phyloP scores from a whole-genome alignment of 2,888 invertebrate species.

The Agapetus fuscipes region DNA sequence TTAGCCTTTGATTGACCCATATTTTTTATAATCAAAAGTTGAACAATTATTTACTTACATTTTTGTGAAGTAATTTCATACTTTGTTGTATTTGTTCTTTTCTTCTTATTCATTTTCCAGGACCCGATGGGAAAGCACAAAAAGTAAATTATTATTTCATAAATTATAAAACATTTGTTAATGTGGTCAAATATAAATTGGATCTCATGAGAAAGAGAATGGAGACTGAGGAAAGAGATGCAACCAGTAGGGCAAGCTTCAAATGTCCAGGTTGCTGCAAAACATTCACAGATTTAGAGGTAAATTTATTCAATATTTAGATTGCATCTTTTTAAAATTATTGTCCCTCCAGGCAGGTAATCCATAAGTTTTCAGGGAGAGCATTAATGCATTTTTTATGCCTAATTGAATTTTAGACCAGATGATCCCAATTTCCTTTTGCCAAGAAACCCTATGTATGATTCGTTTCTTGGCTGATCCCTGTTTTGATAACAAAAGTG shows the following conservation, averaged over 20 bases:
- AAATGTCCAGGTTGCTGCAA: constrained; percentile 86
- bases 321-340: too few species aligned
- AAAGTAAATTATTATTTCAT: constrained; percentile 97
- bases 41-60: too few species aligned
- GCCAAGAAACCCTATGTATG: too few species aligned
- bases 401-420: too few species aligned
- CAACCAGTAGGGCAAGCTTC: constrained; percentile 91
- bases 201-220: constrained; percentile 92
- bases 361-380: too few species aligned
- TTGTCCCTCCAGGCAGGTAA: too few species aligned
- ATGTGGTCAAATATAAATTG: constrained; percentile 95
- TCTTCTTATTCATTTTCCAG: constrained; percentile 24
- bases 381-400: too few species aligned
- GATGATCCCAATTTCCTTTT: too few species aligned
- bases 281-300: constrained; percentile 92
- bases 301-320: constrained; percentile 31
- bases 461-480: too few species aligned
- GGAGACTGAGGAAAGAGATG: constrained; percentile 92
- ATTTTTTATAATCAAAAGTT: too few species aligned
- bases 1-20: too few species aligned
- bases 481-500: too few species aligned
- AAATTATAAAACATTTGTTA: constrained; percentile 94
- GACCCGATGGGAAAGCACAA: constrained; percentile 84
- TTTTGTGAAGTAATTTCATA: not conserved
- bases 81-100: not conserved